phyloP scores from a whole-genome alignment of 2,113 vertebrate species.

The Sigmodon hispidus region DNA sequence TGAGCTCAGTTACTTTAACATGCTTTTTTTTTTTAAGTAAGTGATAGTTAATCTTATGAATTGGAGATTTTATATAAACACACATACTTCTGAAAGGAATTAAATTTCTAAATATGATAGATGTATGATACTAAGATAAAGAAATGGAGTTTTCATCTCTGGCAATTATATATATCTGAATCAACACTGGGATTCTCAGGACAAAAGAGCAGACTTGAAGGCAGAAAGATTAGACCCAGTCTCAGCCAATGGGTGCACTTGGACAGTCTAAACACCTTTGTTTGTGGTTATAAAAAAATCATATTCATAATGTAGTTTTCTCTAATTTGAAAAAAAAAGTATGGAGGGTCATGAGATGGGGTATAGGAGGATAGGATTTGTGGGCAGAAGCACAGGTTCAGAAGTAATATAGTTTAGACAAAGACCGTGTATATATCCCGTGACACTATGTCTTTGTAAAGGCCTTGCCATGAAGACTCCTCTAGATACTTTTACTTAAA shows the following conservation, averaged over 20 bases:
- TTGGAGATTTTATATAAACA: neutral
- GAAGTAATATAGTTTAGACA: neutral
- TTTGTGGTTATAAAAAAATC: neutral
- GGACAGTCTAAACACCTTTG: neutral
- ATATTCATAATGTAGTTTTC: neutral
- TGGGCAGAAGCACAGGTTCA: neutral
- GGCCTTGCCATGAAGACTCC: neutral
- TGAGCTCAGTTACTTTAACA: constrained; percentile 14
- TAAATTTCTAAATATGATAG: constrained; percentile 16
- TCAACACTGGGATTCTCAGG: neutral
- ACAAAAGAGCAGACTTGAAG: neutral
- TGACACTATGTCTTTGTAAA: neutral
- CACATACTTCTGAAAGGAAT: neutral
- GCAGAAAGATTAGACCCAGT: neutral
- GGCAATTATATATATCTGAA: neutral
- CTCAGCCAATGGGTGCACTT: neutral
- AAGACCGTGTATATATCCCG: neutral
- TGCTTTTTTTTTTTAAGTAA: constrained; percentile 9
- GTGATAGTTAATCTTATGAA: neutral
- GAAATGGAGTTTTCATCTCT: neutral
- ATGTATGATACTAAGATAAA: neutral
- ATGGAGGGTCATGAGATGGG: neutral
- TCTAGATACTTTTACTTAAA: neutral
- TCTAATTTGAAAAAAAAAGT: neutral
- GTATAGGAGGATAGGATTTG: neutral